Evolutionary conservation across 2,888 invertebrate genomes (phyloP), one percentile per base, ranked within the genome.

Genomic region (Meteorus colon): DNA sequence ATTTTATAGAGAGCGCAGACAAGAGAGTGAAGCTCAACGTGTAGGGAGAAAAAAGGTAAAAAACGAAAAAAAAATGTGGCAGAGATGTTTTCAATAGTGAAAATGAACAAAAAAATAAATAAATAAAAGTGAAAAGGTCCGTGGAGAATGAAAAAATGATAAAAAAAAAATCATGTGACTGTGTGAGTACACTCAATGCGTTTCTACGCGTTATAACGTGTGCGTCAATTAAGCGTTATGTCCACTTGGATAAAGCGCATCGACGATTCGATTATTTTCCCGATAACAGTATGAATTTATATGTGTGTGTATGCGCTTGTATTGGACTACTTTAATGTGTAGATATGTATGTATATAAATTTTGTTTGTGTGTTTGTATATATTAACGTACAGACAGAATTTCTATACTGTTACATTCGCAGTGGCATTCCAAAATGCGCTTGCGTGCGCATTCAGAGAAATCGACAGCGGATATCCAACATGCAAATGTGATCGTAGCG

Each of bases 401-500:
- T 37, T 55, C 31, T 16, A 62, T 51, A 37, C 37, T 59, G 37
- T 66, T 45, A 37, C 34, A 41, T 31, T 31, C 31, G 2, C 12
- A 12, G n/a, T 34, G 27, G 29, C 12, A 59, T 29, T 51, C n/a
- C 19, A 24, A 68, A 77, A 68, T 71, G 62, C 66, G 66, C 34
- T 55, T 72, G 66, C 77, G 78, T 75, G 75, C 79, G 75, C 79
- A 77, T 80, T 82, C 79, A 80, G 81, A 82, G 48, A 66, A 85
- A 82, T 83, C 80, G 81, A 45, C 78, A 73, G 76, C 62, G 80
- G 81, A 82, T 55, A 55, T 82, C 74, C 80, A 77, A 70, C 79
- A 84, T 85, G 85, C 81, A 84, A 84, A 85, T 84, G 81, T 77
- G 78, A 81, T 82, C 77, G 77, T 73, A 78, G 62, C 66, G 76